Percentiles rank a stretch among this genome's conserved stretches.
Evolutionary conservation across 2,113 vertebrate species (phyloP).

Genomic region (Tachysurus fulvidraco): DNA sequence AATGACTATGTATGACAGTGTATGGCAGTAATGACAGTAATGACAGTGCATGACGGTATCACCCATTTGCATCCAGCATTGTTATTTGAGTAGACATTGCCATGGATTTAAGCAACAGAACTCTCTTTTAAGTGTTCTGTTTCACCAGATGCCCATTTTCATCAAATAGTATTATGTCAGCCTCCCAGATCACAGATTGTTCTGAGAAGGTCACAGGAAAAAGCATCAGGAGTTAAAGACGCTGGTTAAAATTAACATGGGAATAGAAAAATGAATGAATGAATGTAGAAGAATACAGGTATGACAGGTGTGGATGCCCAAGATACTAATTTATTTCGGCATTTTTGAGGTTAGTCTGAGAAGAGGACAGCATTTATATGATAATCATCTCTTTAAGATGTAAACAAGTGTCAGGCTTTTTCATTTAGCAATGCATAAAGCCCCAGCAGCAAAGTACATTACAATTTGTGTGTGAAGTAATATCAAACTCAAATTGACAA

Average conservation of each 20-base stretch:
- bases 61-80: slow-evolving; percentile 7
- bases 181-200: slow-evolving; percentile 65
- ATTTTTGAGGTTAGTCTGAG: slow-evolving; percentile 58
- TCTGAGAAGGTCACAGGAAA: slow-evolving; percentile 64
- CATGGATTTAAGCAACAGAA: slow-evolving; percentile 19
- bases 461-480: neutral
- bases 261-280: slow-evolving; percentile 26
- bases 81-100: slow-evolving; percentile 25
- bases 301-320: slow-evolving; percentile 36
- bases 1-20: too few species aligned
- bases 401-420: slow-evolving; percentile 58
- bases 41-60: too few species aligned
- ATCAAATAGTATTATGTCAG: slow-evolving; percentile 65
- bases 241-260: slow-evolving; percentile 53
- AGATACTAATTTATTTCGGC: slow-evolving; percentile 58
- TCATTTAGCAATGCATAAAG: slow-evolving; percentile 56
- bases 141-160: slow-evolving; percentile 72
- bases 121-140: slow-evolving; percentile 51
- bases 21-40: too few species aligned
- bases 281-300: slow-evolving; percentile 22
- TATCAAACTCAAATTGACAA: neutral
- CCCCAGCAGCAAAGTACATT: neutral
- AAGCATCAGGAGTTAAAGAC: slow-evolving; percentile 49
- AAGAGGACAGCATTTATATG: slow-evolving; percentile 68
- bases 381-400: slow-evolving; percentile 60